A percentile compares a stretch with the other conserved stretches of the same genome.
phyloP scores from a whole-genome alignment of 1,140 invertebrate genomes.

The Drosophila nannoptera region DNA sequence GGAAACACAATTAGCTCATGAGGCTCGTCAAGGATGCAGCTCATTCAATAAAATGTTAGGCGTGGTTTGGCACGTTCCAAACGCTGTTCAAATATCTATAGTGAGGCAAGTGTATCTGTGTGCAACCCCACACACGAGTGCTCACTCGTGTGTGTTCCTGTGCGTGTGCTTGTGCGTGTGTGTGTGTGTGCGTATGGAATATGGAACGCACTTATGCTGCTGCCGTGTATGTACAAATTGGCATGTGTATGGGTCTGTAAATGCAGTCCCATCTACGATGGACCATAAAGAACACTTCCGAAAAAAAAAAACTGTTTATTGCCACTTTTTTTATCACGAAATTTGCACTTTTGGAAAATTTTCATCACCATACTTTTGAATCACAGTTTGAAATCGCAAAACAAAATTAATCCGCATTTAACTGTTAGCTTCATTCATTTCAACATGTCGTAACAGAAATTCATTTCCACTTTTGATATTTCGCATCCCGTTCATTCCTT shows the following conservation, averaged over 20 bases:
- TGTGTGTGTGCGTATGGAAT: not conserved
- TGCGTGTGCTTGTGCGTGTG: not conserved
- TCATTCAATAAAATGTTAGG: constrained; percentile 25
- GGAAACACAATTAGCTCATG: constrained; percentile 40
- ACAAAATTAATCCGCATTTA: no score
- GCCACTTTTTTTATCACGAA: not conserved
- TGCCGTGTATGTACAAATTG: not conserved
- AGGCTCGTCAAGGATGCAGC: constrained; percentile 29
- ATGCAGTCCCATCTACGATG: not conserved
- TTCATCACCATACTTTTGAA: no score
- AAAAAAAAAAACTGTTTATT: not conserved
- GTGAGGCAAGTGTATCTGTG: not conserved
- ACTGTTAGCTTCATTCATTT: no score
- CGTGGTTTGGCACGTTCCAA: constrained; percentile 42
- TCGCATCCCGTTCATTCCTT: not conserved
- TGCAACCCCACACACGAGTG: constrained; percentile 3
- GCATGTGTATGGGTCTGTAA: not conserved
- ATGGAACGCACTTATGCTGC: constrained; percentile 17
- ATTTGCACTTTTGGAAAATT: not conserved
- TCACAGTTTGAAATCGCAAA: no score
- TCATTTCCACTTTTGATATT: not conserved
- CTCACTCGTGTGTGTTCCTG: constrained; percentile 13
- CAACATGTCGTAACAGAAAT: not conserved
- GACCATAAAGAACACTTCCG: not conserved
- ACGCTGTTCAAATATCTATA: constrained; percentile 6